Evolutionary conservation across 2,113 vertebrate species (phyloP).

Genomic region (Morphnarchus princeps): DNA sequence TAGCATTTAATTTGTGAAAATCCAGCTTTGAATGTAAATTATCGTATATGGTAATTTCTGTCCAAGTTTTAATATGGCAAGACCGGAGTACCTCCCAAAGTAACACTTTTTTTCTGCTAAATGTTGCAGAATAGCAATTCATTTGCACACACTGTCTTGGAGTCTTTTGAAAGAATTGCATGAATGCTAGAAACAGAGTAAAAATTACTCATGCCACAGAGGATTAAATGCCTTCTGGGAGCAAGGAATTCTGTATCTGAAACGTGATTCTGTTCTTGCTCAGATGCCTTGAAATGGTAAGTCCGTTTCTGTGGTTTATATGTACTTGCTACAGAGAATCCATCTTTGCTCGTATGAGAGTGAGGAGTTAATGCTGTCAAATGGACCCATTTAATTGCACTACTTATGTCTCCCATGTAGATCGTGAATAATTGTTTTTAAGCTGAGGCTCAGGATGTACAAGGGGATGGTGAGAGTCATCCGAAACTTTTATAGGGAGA

Average conservation of each 20-base stretch:
- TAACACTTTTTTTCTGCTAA: not conserved
- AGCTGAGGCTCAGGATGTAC: fast-evolving
- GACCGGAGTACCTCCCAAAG: not conserved
- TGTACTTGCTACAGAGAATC: not conserved
- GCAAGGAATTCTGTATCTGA: not conserved
- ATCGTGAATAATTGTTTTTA: not conserved
- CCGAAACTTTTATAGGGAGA: not conserved
- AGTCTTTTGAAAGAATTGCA: not conserved
- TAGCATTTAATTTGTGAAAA: not conserved
- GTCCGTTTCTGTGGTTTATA: not conserved
- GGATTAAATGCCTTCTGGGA: not conserved
- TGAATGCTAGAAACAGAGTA: not conserved
- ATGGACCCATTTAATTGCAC: not conserved
- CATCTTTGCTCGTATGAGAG: not conserved
- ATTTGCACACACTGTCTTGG: not conserved
- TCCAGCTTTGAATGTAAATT: not conserved
- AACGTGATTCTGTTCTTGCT: not conserved
- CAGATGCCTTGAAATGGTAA: not conserved
- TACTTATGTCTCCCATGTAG: not conserved
- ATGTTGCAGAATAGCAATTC: not conserved
- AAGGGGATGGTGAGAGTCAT: not conserved
- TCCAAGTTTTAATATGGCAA: not conserved
- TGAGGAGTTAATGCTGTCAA: not conserved
- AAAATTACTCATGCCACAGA: not conserved
- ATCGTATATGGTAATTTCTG: not conserved